A percentile compares a stretch with the other conserved stretches of the same genome.
These are phyloP conservation scores for Heterodera schachtii DNA, from an alignment of 1,140 invertebrate species.

Conservation along the genomic window DNA sequence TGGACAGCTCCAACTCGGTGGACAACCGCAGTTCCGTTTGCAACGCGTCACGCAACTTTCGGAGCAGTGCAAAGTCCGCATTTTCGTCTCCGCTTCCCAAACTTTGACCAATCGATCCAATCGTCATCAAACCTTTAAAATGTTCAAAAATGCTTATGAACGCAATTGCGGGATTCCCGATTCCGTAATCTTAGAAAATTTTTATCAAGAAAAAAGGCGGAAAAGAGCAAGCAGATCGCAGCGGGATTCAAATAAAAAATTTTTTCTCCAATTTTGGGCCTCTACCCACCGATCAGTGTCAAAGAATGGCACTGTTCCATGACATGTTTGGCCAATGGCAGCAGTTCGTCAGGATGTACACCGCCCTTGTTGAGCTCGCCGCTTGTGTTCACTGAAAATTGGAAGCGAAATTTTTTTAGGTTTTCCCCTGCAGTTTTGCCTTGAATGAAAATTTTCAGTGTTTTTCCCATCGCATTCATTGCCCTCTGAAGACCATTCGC, in stretches of 20 bases:
- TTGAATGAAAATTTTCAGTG: constrained; percentile 84
- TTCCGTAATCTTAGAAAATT: too few relatives aligned
- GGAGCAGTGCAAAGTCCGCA: constrained; percentile 55
- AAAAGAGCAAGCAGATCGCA: too few relatives aligned
- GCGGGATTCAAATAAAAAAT: background rate
- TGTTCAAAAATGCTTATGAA: too few relatives aligned
- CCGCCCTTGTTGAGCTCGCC: constrained; percentile 88
- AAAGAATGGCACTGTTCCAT: constrained; percentile 78
- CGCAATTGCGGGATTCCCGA: too few relatives aligned
- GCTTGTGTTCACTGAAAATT: constrained; percentile 81
- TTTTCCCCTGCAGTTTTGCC: background rate
- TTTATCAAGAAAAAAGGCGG: too few relatives aligned
- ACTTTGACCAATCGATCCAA: constrained; percentile 81
- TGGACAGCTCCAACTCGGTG: constrained; percentile 79
- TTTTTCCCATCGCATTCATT: constrained; percentile 73
- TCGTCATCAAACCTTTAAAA: constrained; percentile 86
- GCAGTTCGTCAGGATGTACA: constrained; percentile 72
- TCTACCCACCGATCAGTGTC: constrained; percentile 70
- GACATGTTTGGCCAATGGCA: constrained; percentile 77
- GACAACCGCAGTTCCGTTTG: constrained; percentile 14
- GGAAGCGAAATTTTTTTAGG: too few relatives aligned
- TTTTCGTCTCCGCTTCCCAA: constrained; percentile 43
- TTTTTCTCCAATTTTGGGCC: background rate
- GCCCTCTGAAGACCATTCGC: constrained; percentile 77
- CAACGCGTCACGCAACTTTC: constrained; percentile 37